These are phyloP conservation scores for Meteorus sp. DNA, from an alignment of 1,140 invertebrate genomes.

Conservation along the genomic window DNA sequence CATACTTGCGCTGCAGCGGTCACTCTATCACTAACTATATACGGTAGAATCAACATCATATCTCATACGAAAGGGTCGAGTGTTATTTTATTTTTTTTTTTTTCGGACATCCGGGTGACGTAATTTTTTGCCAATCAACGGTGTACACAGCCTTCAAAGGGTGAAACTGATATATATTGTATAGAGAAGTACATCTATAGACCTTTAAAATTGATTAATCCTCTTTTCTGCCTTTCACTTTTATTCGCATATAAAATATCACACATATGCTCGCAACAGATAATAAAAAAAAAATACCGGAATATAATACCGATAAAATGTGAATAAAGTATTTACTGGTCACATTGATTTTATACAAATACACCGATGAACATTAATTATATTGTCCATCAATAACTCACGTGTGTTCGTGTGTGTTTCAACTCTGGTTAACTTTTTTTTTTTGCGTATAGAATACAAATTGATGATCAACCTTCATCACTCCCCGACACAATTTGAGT, in stretches of 20 bases:
- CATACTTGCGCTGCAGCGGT: too few species aligned
- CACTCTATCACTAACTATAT: too few species aligned
- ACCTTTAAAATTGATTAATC: conserved; percentile 16
- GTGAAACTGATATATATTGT: conserved; percentile 27
- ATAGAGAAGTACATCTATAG: conserved; percentile 11
- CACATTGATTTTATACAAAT: conserved; percentile 1
- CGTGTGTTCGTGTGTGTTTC: not conserved
- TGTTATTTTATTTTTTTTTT: too few species aligned
- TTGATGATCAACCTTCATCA: conserved; percentile 9
- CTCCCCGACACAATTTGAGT: too few species aligned
- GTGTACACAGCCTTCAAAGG: conserved; percentile 14
- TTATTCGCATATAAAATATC: not conserved
- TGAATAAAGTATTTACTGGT: too few species aligned
- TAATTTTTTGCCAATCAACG: conserved; percentile 43
- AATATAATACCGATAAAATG: too few species aligned
- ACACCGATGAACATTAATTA: conserved; percentile 21
- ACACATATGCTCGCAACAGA: not conserved
- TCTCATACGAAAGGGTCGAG: conserved; percentile 34
- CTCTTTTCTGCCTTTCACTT: not conserved
- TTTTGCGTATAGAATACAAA: conserved; percentile 6
- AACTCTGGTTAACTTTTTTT: not conserved
- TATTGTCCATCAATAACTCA: not conserved
- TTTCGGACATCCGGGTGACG: conserved; percentile 34
- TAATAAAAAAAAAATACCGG: too few species aligned
- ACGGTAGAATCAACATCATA: conserved; percentile 30